phyloP scores from a whole-genome alignment of 2,113 vertebrate genomes.

The Pantherophis guttatus region DNA sequence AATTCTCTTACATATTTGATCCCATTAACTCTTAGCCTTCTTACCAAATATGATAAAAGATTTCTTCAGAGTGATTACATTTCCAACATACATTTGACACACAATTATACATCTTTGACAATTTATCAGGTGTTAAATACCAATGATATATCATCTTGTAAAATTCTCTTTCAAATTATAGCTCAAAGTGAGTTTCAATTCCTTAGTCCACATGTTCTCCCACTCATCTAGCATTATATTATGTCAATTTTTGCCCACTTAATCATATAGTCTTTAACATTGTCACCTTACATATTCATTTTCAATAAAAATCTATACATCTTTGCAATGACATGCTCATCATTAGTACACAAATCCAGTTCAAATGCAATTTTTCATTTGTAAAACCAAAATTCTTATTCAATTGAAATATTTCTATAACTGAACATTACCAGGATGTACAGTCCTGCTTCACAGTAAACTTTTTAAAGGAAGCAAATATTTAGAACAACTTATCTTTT shows the following conservation, averaged over 20 bases:
- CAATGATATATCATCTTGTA: neutral
- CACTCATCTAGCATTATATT: neutral
- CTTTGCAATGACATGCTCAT: neutral
- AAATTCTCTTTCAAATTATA: neutral
- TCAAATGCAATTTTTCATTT: neutral
- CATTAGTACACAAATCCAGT: neutral
- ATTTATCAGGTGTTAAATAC: neutral
- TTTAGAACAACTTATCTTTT: neutral
- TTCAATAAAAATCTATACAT: neutral
- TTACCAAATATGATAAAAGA: neutral
- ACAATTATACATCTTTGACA: neutral
- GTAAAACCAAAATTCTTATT: neutral
- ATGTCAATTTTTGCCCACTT: neutral
- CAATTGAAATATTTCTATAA: neutral
- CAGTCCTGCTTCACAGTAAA: neutral
- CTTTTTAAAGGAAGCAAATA: neutral
- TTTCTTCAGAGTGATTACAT: neutral
- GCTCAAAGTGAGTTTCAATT: neutral
- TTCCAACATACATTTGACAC: neutral
- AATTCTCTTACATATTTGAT: neutral
- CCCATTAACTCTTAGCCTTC: neutral
- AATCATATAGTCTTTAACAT: neutral
- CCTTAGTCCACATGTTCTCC: neutral
- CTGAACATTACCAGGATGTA: neutral
- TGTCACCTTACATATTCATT: neutral